Evolutionary conservation across 2,113 vertebrate species (phyloP), one percentile per base, ranked within the genome.

Genomic region (Forbesichthys papilliferus): DNA sequence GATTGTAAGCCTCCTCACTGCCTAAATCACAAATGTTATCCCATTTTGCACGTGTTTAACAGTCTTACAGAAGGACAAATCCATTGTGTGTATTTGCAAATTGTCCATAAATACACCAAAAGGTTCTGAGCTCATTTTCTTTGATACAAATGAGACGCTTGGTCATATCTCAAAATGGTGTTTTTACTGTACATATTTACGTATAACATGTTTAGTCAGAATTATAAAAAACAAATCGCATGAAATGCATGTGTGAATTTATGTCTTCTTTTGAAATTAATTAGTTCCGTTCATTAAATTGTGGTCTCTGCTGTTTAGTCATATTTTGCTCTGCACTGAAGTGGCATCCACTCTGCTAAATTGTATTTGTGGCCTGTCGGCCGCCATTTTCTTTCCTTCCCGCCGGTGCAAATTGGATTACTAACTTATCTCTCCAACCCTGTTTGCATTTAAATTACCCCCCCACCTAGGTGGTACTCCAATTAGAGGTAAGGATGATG

Each of bases 401-500:
- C 83, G 69, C 76, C 78, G 73, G 75, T 84, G 52, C 73, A 78
- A 87, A 79, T 13, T 87, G 80, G 82, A 84, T 84, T 80, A 85
- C 87, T 90, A 88, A 90, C 86, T 77, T 79, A 85, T 89, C 79
- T 90, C 91, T 98, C 94, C 96, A 93, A 95, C 96, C 94, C 95
- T 97, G 94, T 97, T 96, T 96, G 94, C 95, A 95, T 96, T 92
- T 90, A 96, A 93, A 96, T 96, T 94, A 96, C 95, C 95, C 27
- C 27, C 96, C 94, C 93, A 85, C 82, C 94, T 95, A 98, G 96
- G 96, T 95, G 96, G 96, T 96, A 97, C 96, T 91, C 96, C 96
- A 93, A 96, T 98, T 94, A 96, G 96, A 98, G 96, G 96, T 98
- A 98, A 98, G 96, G 94, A 96, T 93, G 94, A 94, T 92, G 86